A percentile compares a stretch with the other conserved stretches of the same genome.
Conservation (phyloP, 2,113 vertebrate species). For the Pogona vitticeps region DNA sequence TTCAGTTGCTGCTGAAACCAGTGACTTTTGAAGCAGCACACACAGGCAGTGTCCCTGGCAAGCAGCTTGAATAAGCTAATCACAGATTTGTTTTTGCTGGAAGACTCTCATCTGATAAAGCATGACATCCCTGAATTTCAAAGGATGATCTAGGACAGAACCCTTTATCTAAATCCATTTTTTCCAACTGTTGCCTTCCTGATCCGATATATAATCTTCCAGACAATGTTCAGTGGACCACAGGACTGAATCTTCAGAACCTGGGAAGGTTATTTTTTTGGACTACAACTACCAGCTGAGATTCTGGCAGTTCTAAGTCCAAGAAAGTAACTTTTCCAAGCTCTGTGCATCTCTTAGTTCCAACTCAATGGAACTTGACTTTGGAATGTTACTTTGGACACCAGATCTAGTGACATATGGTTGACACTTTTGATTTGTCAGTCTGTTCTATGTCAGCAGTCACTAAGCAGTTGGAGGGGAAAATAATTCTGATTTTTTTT, state of each 20-base stretch:
- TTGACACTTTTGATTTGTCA: neutral
- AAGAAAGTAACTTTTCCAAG: too few species aligned
- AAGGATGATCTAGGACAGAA: neutral
- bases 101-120: constrained; percentile 25
- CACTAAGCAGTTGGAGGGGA: neutral
- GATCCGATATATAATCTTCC: too few species aligned
- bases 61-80: neutral
- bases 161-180: neutral
- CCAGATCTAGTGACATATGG: neutral
- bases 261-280: neutral
- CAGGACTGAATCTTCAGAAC: neutral
- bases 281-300: too few species aligned
- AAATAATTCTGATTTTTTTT: neutral
- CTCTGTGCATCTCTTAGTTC: too few species aligned
- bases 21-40: neutral
- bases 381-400: neutral
- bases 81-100: constrained; percentile 6
- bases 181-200: neutral
- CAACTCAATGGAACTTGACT: neutral
- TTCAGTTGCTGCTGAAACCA: neutral
- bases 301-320: too few species aligned
- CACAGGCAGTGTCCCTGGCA: neutral
- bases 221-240: neutral
- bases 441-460: neutral
- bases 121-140: constrained; percentile 1